These are phyloP conservation scores for Lasioglossum baleicum DNA, from an alignment of 1,140 invertebrate species.

Conservation along the genomic window DNA sequence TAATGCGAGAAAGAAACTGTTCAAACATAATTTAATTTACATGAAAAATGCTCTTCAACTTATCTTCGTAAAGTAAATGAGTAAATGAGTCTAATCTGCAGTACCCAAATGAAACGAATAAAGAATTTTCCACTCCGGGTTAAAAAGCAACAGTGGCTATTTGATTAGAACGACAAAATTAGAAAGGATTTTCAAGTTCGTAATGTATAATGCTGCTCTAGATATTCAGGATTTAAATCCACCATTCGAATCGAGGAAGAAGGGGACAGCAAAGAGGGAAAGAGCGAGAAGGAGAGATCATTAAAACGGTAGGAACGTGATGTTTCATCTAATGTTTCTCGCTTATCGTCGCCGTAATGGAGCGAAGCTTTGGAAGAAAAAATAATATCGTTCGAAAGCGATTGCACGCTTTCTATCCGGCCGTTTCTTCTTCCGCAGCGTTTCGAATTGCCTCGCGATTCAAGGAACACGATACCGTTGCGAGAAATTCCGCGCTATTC, in stretches of 20 bases:
- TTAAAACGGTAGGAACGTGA: not conserved
- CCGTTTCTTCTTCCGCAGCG: not conserved
- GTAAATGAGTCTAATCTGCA: no score
- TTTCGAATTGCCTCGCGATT: not conserved
- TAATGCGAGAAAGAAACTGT: no score
- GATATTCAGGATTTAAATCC: not conserved
- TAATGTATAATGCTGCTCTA: not conserved
- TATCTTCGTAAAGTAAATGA: no score
- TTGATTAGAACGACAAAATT: no score
- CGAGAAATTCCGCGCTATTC: not conserved
- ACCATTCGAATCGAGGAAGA: not conserved
- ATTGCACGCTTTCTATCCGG: not conserved
- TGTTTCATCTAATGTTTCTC: not conserved
- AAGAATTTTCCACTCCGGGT: no score
- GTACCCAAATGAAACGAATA: no score
- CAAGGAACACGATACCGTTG: conserved; percentile 6
- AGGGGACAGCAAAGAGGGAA: no score
- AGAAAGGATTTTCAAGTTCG: not conserved
- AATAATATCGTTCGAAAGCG: not conserved
- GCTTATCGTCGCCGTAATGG: not conserved
- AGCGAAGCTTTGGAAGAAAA: not conserved
- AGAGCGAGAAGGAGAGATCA: not conserved
- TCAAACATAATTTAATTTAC: no score
- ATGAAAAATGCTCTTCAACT: no score
- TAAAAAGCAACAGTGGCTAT: no score